Percentiles rank a stretch among this genome's conserved stretches.
phyloP scores from a whole-genome alignment of 2,797 vertebrate genomes.

The Clarias laeviceps region DNA sequence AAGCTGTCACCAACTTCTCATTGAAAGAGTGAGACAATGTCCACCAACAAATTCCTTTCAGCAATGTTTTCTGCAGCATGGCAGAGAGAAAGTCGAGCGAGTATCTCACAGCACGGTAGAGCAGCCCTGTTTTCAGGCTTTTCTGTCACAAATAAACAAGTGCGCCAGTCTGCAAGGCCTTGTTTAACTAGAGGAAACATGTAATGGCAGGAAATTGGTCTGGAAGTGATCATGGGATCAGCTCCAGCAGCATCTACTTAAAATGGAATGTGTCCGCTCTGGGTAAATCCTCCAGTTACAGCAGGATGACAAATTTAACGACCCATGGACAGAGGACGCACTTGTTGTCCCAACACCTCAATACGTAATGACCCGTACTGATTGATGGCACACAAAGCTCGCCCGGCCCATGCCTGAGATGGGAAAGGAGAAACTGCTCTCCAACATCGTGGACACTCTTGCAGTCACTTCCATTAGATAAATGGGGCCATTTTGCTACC shows the following conservation, averaged over 20 bases:
- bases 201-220: conserved; percentile 51
- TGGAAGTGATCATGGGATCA: conserved; percentile 49
- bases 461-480: conserved; percentile 43
- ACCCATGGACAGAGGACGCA: conserved; percentile 41
- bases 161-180: conserved; percentile 21
- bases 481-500: conserved; percentile 44
- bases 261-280: conserved; percentile 43
- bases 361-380: conserved; percentile 34
- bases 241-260: conserved; percentile 41
- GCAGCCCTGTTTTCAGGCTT: conserved; percentile 48
- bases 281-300: conserved; percentile 33
- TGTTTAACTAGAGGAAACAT: conserved; percentile 47
- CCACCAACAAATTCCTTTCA: conserved; percentile 29
- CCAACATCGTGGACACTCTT: conserved; percentile 18
- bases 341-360: conserved; percentile 47
- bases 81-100: conserved; percentile 46
- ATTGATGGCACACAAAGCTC: conserved; percentile 35
- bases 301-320: conserved; percentile 49
- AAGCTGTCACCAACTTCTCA: conserved; percentile 58
- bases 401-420: background rate
- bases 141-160: conserved; percentile 37
- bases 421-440: conserved; percentile 4
- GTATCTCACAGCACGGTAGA: conserved; percentile 40
- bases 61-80: conserved; percentile 33
- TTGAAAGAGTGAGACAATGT: conserved; percentile 29